Conservation (phyloP, 2,888 invertebrate species). For the Aphodius granarius region DNA sequence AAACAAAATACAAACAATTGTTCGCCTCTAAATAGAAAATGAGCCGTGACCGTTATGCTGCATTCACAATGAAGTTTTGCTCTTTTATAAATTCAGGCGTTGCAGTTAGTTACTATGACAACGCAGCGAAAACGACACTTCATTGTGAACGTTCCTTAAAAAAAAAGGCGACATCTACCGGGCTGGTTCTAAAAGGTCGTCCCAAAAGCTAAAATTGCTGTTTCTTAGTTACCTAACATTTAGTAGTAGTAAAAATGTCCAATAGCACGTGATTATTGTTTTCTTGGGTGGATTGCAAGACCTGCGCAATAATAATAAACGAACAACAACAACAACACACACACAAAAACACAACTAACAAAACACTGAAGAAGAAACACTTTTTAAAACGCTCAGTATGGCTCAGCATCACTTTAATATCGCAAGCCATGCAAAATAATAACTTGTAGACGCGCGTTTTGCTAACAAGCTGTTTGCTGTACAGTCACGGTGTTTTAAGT, state of each 20-base stretch:
- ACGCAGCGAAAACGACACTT: no score
- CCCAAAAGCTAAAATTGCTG: neutral
- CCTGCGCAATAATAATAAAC: slow-evolving; percentile 42
- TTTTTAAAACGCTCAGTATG: neutral
- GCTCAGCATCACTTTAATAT: neutral
- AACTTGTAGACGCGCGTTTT: neutral
- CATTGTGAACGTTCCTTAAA: no score
- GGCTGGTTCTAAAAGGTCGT: neutral
- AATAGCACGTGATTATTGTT: slow-evolving; percentile 49
- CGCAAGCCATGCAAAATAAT: neutral
- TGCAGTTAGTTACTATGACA: no score
- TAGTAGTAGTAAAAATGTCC: slow-evolving; percentile 49
- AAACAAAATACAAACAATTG: neutral
- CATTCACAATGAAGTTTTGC: no score
- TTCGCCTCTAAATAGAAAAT: neutral
- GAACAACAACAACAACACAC: slow-evolving; percentile 35
- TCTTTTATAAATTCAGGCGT: no score
- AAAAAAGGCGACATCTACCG: no score
- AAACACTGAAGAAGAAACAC: neutral
- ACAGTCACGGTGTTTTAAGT: neutral
- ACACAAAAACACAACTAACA: neutral
- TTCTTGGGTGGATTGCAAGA: slow-evolving; percentile 47
- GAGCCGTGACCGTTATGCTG: neutral
- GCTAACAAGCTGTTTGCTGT: neutral
- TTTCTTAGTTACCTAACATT: slow-evolving; percentile 51